Percentiles rank a stretch among this genome's conserved stretches.
These are phyloP conservation scores for Ladona fulva DNA, from an alignment of 1,140 invertebrate species.

Conservation along the genomic window DNA sequence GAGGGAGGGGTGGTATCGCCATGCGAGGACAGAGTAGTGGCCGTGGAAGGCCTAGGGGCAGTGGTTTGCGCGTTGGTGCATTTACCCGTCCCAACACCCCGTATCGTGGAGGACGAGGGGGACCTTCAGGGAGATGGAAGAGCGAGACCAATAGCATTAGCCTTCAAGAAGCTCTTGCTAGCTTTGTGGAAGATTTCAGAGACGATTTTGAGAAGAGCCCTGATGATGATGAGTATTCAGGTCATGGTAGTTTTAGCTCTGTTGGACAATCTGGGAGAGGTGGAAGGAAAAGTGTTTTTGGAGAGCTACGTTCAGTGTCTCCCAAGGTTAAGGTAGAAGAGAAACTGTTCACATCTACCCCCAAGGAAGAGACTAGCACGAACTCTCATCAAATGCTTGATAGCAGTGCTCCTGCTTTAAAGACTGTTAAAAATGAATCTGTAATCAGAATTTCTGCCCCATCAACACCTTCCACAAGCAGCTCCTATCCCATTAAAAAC, in stretches of 20 bases:
- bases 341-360: not conserved
- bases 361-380: no score
- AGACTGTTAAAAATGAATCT: not conserved
- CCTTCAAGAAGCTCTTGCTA: not conserved
- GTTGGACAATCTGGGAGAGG: not conserved
- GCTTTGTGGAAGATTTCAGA: not conserved
- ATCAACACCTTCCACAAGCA: not conserved
- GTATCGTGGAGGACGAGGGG: not conserved
- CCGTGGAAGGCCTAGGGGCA: not conserved
- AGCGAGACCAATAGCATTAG: not conserved
- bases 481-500: not conserved
- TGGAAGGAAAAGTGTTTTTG: not conserved
- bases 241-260: not conserved
- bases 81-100: not conserved
- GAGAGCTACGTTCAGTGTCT: not conserved
- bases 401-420: no score
- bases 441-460: not conserved
- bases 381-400: no score
- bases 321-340: not conserved
- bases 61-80: not conserved
- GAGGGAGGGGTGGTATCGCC: not conserved
- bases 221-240: not conserved
- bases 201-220: not conserved
- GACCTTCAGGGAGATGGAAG: not conserved
- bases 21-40: not conserved